Base-by-base conservation (phyloP, 2,888 invertebrate species). In the Nephrotoma flavescens region DNA sequence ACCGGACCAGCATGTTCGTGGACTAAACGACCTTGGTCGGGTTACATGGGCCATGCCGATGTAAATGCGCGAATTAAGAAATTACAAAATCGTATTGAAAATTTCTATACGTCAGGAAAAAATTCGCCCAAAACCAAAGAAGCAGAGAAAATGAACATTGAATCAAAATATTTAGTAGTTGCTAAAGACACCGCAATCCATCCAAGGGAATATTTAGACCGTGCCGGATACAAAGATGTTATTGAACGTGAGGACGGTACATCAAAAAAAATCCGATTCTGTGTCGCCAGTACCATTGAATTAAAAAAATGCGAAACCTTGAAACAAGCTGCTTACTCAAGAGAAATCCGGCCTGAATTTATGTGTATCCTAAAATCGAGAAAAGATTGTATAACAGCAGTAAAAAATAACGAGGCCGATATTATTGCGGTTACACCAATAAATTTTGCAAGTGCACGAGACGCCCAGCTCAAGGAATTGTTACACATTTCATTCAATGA, bases 11-110 rank as follows among this genome's bases (percentile, higher is more conserved):
- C 94, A 0, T 97, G 97, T 89, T 94, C 95, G 0, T 97, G 97
- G 97, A 96, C 96, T 0, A 95, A 96, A 0, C 93, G 96, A 87
- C 97, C 97, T n/a, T 97, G 97, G 96, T 96, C 94, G 89, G 96
- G 96, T 9, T 93, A 95, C 88, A 92, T 96, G 90, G 94, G 94
- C 6, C 96, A 96, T 89, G 93, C 93, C 11, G 94, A 94, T 87
- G 92, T 94, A 0, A 90, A 93, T 0, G 90, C 91, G 57, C 92
- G 94, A 83, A 6, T 84, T 42, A 12, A 84, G 42, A 84, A 42
- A 42, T 42, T 84, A n/a, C 84, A 84, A 84, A n/a, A 84, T 15
- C 84, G 84, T 4, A 84, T 84, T 42, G 42, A 84, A 4, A 42
- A 42, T 15, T 84, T 84, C 42, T 95, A 95, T 90, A 93, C 94